Base-by-base conservation (phyloP, 37 sponge, comb jelly and placozoan species). In the Beroe ovata region DNA sequence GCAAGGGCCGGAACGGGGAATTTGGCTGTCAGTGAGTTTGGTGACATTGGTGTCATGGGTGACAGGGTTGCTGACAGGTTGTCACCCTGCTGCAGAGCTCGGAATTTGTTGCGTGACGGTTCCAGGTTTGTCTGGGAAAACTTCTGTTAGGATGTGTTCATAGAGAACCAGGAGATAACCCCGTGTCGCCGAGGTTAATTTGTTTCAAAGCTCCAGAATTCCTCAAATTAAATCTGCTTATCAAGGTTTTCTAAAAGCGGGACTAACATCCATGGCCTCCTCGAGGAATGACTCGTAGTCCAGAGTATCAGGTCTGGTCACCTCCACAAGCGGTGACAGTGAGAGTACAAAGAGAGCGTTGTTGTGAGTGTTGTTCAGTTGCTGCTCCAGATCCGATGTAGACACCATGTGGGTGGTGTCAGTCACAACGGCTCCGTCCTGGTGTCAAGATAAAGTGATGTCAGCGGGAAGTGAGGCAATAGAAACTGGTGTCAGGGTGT, bases 11-110 rank as follows among this genome's bases (percentile, higher is more conserved):
- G 63, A 6, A 23, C 84, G 1, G 84, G 6, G 84, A 77, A 40
- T 35, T 54, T 20, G 54, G 42, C 18, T 21, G 38, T 25, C 54
- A 42, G 20, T 1, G 22, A 42, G 29, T 25, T 25, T 23, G 84
- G 84, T 28, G 84, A 77, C n/a, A 77, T 11, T 25, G 84, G 84
- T 21, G 84, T 77, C 84, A 77, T 77, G 84, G 84, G 84, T 6
- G 84, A 77, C 28, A 77, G 42, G 4, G 38, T 32, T n/a, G 84
- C 8, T 20, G 47, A 36, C 36, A 38, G 11, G 84, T 30, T 11
- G 47, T 39, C 42, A 77, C 84, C 38, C 28, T 36, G 42, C 84
- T 77, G 84, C 36, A 77, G 84, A n/a, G 84, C 26, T 4, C 84
- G 41, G 84, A 77, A 77, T 54, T 77, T 77, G 84, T 39, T 77